Evolutionary conservation across 1,140 invertebrate genomes (phyloP).

Genomic region (Hycleus cichorii): DNA sequence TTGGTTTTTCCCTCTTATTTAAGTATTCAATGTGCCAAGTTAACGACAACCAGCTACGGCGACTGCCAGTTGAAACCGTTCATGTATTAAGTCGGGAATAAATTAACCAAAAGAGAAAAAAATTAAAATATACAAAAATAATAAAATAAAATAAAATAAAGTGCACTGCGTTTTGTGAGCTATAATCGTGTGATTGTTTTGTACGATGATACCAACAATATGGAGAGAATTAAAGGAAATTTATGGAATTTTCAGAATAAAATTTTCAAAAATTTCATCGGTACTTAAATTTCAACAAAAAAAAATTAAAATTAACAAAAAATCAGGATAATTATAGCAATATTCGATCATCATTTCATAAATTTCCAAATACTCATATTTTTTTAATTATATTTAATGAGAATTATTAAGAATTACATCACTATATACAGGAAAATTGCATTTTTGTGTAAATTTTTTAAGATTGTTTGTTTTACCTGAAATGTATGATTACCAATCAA

Average conservation of each 20-base stretch:
- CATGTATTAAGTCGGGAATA: slow-evolving; percentile 13
- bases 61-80: slow-evolving; percentile 29
- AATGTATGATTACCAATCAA: slow-evolving; percentile 35
- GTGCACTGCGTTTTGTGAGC: slow-evolving; percentile 10
- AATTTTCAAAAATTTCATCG: too few species aligned
- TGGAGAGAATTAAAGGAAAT: too few species aligned
- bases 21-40: slow-evolving; percentile 34
- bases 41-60: slow-evolving; percentile 32
- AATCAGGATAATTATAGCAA: too few species aligned
- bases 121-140: too few species aligned
- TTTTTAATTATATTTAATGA: too few species aligned
- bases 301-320: too few species aligned
- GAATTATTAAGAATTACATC: slow-evolving; percentile 13
- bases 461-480: slow-evolving; percentile 24
- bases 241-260: too few species aligned
- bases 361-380: slow-evolving; percentile 35
- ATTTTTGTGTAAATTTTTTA: slow-evolving; percentile 22
- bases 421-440: slow-evolving; percentile 17
- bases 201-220: too few species aligned
- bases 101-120: too few species aligned
- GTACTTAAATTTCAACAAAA: too few species aligned
- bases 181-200: too few species aligned
- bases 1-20: slow-evolving; percentile 21
- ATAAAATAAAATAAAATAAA: neutral
- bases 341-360: slow-evolving; percentile 10